Base-by-base conservation (phyloP, 2,888 invertebrate species). In the Caenorhabditis doughertyi region DNA sequence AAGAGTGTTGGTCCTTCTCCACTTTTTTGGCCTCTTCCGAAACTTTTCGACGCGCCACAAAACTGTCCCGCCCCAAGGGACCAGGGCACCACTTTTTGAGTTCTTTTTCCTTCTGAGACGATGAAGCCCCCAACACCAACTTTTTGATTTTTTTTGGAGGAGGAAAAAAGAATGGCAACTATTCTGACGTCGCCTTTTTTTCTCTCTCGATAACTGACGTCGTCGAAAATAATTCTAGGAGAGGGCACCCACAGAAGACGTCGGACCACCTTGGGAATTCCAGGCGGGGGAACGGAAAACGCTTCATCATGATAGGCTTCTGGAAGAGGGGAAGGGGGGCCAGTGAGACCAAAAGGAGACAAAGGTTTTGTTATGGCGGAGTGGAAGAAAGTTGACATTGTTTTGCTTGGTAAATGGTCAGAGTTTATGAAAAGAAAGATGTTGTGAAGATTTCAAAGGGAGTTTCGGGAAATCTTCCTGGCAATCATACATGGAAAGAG, bases 241-340 rank as follows among this genome's bases (percentile, higher is more conserved):
- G 16, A 16, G 5, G 25, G n/a, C n/a, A n/a, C n/a, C n/a, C n/a
- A n/a, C n/a, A 27, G 23, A 13, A 23, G 32, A 1, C 21, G 35
- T 23, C 5, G 32, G 23, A 25, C 35, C 74, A 65, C 74, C 74
- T 74, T 65, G 35, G 74, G 74, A 64, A 74, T 47, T 74, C 25
- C 21, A 39, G 49, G 11, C 21, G 29, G 49, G 11, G 47, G 58
- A 47, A 49, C 60, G 49, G 65, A 58, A 65, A 65, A 25, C 65
- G 74, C 58, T 74, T 74, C 65, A 74, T 65, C 65, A 65, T 65
- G 51, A 65, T 49, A 35, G 35, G 62, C n/a, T n/a, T n/a, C n/a
- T n/a, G n/a, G n/a, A 29, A 5, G 21, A 25, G 29, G 29, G 51
- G 51, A 23, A 8, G 51, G 21, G 23, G 51, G 51, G 44, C 16